phyloP scores from a whole-genome alignment of 2,113 vertebrate species.

The Trematocara macrostoma region DNA sequence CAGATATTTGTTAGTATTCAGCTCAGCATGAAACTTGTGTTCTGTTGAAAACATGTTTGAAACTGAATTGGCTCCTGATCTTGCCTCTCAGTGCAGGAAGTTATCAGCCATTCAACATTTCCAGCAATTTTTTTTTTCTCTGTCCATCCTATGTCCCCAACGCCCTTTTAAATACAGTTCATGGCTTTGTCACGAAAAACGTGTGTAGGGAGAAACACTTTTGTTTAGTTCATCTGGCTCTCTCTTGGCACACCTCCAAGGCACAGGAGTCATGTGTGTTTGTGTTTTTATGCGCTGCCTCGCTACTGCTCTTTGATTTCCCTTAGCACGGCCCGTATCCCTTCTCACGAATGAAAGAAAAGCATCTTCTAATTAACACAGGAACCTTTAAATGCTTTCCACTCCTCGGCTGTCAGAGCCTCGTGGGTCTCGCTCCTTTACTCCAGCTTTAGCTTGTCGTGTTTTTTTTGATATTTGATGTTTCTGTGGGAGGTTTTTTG shows the following conservation, averaged over 20 bases:
- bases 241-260: neutral
- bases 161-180: neutral
- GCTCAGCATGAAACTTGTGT: neutral
- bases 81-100: neutral
- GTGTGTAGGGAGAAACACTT: neutral
- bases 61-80: neutral
- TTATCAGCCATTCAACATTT: neutral
- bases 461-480: neutral
- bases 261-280: neutral
- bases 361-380: conserved; percentile 22
- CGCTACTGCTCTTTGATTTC: conserved; percentile 19
- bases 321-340: neutral
- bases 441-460: neutral
- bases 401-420: neutral
- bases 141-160: neutral
- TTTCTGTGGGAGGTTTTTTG: neutral
- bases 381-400: neutral
- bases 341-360: conserved; percentile 15
- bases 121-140: neutral
- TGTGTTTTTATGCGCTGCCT: neutral
- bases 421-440: neutral
- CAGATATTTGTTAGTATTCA: neutral
- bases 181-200: neutral
- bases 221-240: neutral
- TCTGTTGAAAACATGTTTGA: neutral